phyloP scores from a whole-genome alignment of 2,888 invertebrate genomes.

The Tholera decimalis region DNA sequence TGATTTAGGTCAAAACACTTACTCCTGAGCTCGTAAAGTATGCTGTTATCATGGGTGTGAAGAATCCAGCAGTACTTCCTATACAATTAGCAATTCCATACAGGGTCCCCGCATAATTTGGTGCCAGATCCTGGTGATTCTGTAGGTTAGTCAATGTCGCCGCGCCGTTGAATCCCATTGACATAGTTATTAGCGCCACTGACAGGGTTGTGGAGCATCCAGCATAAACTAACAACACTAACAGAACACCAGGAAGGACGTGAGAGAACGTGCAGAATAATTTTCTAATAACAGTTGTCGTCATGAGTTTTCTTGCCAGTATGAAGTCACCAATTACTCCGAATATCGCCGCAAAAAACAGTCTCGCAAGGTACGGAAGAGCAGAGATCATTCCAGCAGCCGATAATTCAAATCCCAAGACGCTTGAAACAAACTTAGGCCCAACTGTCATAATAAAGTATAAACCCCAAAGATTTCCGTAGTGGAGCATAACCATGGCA shows the following conservation, averaged over 20 bases:
- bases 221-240: constrained; percentile 91
- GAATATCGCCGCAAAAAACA: constrained; percentile 93
- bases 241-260: constrained; percentile 88
- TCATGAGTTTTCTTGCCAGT: constrained; percentile 81
- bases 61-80: constrained; percentile 94
- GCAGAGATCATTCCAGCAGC: constrained; percentile 94
- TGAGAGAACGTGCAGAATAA: constrained; percentile 93
- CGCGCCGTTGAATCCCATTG: constrained; percentile 93
- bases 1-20: constrained; percentile 63
- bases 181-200: constrained; percentile 92
- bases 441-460: constrained; percentile 95
- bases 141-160: constrained; percentile 92
- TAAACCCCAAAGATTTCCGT: constrained; percentile 95
- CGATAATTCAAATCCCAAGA: constrained; percentile 93
- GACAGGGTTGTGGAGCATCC: constrained; percentile 93
- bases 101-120: constrained; percentile 95
- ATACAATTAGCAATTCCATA: constrained; percentile 95
- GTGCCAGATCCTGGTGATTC: constrained; percentile 94
- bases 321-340: constrained; percentile 94
- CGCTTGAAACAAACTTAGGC: constrained; percentile 94
- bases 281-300: constrained; percentile 91
- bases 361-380: constrained; percentile 93
- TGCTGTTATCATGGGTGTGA: constrained; percentile 94
- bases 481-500: constrained; percentile 93
- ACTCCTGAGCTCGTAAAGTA: constrained; percentile 91